Evolutionary conservation across 1,140 invertebrate genomes (phyloP).

Genomic region (Nymphalis io): DNA sequence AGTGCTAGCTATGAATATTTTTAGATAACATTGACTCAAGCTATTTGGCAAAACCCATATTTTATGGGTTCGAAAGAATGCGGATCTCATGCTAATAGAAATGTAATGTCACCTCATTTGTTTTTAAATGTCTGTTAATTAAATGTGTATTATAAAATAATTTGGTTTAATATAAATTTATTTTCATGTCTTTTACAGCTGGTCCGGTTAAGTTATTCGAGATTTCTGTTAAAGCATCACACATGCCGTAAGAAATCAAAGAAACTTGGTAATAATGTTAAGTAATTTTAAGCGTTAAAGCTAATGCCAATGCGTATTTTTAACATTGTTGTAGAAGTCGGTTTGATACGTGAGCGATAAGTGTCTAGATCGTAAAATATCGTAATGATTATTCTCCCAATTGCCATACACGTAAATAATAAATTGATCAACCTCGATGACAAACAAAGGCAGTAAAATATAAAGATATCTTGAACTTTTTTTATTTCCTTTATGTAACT

Average conservation of each 20-base stretch:
- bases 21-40: slow-evolving; percentile 25
- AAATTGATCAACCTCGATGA: background rate
- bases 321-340: slow-evolving; percentile 10
- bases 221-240: slow-evolving; percentile 40
- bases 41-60: slow-evolving; percentile 48
- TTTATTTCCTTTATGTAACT: background rate
- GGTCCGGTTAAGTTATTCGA: slow-evolving; percentile 49
- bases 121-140: slow-evolving; percentile 7
- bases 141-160: background rate
- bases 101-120: background rate
- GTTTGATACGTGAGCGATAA: background rate
- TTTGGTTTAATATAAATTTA: background rate
- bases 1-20: slow-evolving; percentile 41
- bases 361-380: background rate
- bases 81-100: slow-evolving; percentile 39
- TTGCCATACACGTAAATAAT: slow-evolving; percentile 22
- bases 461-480: background rate
- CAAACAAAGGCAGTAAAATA: slow-evolving; percentile 9
- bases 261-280: slow-evolving; percentile 19
- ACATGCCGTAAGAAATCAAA: slow-evolving; percentile 39
- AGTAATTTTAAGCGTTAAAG: slow-evolving; percentile 31
- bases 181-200: slow-evolving; percentile 49
- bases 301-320: slow-evolving; percentile 36
- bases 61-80: slow-evolving; percentile 46
- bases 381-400: slow-evolving; percentile 13